Evolutionary conservation across 2,888 invertebrate genomes (phyloP), one percentile per base, ranked within the genome.

Genomic region (Ametastegia equiseti): DNA sequence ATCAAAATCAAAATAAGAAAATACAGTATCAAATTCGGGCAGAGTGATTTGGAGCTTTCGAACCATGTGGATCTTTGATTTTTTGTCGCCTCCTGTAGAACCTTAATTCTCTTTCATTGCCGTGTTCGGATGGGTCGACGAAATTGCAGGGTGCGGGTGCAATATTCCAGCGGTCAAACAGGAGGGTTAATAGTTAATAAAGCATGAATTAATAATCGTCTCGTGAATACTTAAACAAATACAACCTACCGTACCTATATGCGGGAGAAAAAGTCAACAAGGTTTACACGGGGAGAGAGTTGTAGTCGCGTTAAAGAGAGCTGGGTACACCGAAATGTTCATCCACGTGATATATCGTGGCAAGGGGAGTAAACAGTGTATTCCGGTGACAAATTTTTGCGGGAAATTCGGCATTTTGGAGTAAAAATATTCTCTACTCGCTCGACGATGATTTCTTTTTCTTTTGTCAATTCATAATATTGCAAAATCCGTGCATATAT

Each of bases 101-200:
- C 50, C 54, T 54, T n/a, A n/a, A n/a, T n/a, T 45, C 75, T 54
- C 54, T 75, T 54, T 75, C 27, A 54, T 75, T 75, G 50, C 54
- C 54, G 75, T n/a, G 54, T 30, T 30, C 36, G n/a, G 54, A 75
- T 54, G 54, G 75, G 75, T 75, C 54, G 11, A 75, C 45, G 75
- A 36, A 75, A 75, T 75, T 75, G 75, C 75, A 75, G 75, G 75
- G 33, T 30, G 36, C 36, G 36, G n/a, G 36, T 75, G 54, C 75
- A 54, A 75, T 75, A 75, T 75, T 45, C 75, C 75, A 75, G 36
- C 54, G 75, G 75, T 75, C 75, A 75, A 75, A 75, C 75, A 54
- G 75, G 36, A 75, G 75, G 54, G 75, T 75, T 50, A 75, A 75
- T 54, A 75, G 75, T 75, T 75, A 36, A 75, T 75, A 54, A 54